Evolutionary conservation across 2,113 vertebrate species (phyloP), one percentile per base, ranked within the genome.

Genomic region (Zonotrichia leucophrys): DNA sequence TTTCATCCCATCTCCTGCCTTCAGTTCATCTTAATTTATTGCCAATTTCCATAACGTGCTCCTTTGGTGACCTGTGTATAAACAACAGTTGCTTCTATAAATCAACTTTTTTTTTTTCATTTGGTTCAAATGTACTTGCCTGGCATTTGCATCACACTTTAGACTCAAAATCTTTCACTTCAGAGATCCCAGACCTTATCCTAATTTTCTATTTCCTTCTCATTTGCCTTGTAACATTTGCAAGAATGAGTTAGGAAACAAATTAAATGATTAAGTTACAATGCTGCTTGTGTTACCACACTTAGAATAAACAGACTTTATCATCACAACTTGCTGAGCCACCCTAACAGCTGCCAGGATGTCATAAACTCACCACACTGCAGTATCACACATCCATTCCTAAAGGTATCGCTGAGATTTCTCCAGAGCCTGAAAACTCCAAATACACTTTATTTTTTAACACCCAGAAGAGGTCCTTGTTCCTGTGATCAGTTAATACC

Each of bases 11-110:
- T 44, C 92, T 94, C 90, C 79, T 85, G 47, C 84, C 74, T 90
- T 70, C 72, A 66, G 66, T 68, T 96, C 68, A 78, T 20, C 85
- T 75, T 85, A 92, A 95, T 97, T 89, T 93, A 97, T 93, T 91
- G 74, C 67, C 42, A 64, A 24, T 93, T 93, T 94, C 87, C 90
- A 91, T 70, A 80, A 91, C 4, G 55, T 76, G 90, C 83, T 96
- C 75, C 66, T 91, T 67, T 37, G 37, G 70, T 96, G 91, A 91
- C 74, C 84, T 83, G 31, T 44, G 23, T 82, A 80, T 77, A 91
- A 90, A 91, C 60, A 95, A 93, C 49, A 75, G 41, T 92, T 46
- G 6, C 83, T 93, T 52, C 59, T 6, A 87, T 52, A 92, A 94
- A 87, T 89, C 39, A 87, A 78, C 21, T 49, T 28, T 41, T 53